Base-by-base conservation (phyloP, 2,888 invertebrate genomes). In the Eurois occulta region DNA sequence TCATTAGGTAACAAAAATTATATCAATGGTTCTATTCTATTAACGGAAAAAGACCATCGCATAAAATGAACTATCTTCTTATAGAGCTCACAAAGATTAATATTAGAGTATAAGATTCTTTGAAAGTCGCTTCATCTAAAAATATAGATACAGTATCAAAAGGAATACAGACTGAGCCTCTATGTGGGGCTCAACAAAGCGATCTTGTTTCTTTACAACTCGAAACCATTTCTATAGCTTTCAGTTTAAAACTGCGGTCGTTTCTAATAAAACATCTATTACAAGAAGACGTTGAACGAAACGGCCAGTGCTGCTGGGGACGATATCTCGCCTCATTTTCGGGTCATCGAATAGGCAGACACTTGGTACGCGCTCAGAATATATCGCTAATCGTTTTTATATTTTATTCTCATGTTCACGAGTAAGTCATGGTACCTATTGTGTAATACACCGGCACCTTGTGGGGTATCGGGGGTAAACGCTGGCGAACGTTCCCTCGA, bases 401-500 rank as follows among this genome's bases (percentile, higher is more conserved):
- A 87, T 84, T 88, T 90, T 84, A 86, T 85, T 87, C 80, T 84
- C 84, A 84, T 86, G 84, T 86, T 83, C 81, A 71, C 84, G 69
- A 90, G 88, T 88, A 84, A 89, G 86, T 86, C 90, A 88, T 89
- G 90, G 90, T 89, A 91, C 90, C 91, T 91, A 91, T 92, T 92
- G 92, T 91, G 91, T 90, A 91, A 90, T 90, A 93, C 90, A 92
- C 90, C 90, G 90, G 91, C 92, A 94, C 94, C 94, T 94, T 91
- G 91, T 85, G 90, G 91, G 89, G 92, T 91, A 93, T 93, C 92
- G 92, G 91, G 91, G 93, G 94, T 94, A 95, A 96, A 94, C 94
- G 95, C 91, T 93, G 92, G 92, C 92, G 94, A 94, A 93, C 95
- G 95, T 93, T 95, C 95, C 92, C 94, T 93, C 94, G 93, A 94